Conservation (phyloP, 2,797 vertebrate genomes). For the Sebastes elongatus region DNA sequence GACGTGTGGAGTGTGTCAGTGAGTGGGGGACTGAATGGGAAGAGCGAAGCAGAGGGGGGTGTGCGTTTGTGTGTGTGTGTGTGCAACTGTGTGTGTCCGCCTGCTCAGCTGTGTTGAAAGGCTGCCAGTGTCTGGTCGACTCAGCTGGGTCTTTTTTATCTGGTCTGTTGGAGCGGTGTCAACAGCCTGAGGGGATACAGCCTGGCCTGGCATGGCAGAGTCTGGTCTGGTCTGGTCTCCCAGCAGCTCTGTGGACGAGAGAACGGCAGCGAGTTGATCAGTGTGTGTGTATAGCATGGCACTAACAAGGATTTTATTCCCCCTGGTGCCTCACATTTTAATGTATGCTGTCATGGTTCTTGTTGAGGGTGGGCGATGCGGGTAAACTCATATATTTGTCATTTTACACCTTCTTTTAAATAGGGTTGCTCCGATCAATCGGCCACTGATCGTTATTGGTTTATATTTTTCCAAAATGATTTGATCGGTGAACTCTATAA, state of each 20-base stretch:
- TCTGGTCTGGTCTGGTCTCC: constrained; percentile 54
- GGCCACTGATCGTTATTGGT: neutral
- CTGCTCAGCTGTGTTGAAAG: constrained; percentile 79
- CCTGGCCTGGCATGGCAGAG: constrained; percentile 45
- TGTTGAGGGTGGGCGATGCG: neutral
- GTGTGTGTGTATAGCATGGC: constrained; percentile 34
- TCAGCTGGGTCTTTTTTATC: constrained; percentile 79
- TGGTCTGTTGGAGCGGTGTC: constrained; percentile 77
- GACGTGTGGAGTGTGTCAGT: constrained; percentile 66
- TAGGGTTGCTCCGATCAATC: neutral
- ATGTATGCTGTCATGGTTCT: neutral
- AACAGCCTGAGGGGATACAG: constrained; percentile 70
- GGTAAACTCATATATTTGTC: neutral
- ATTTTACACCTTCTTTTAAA: too few species aligned
- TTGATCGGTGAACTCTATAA: neutral
- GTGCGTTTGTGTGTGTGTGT: constrained; percentile 14
- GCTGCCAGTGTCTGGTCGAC: constrained; percentile 73
- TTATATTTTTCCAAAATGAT: neutral
- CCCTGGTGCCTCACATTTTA: neutral
- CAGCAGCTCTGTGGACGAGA: constrained; percentile 39
- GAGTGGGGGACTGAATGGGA: constrained; percentile 52
- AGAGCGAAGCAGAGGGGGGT: constrained; percentile 16
- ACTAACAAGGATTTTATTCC: constrained; percentile 1
- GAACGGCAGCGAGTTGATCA: constrained; percentile 39
- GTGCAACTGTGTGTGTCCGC: constrained; percentile 34